phyloP scores from a whole-genome alignment of 2,797 vertebrate genomes.

The Amphiprion clarkii region DNA sequence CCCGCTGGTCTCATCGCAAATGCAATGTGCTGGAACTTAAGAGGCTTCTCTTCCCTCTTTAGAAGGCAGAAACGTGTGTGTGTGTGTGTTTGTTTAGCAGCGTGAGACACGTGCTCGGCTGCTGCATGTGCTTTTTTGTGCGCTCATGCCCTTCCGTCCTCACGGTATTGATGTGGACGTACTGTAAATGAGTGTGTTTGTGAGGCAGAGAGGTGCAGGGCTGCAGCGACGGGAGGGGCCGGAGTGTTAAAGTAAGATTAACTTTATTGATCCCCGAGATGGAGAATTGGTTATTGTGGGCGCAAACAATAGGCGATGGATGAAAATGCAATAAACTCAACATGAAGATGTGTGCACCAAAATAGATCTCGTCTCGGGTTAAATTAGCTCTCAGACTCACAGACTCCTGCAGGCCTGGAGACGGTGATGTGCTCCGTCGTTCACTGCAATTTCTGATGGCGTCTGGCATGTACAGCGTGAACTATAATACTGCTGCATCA shows the following conservation, averaged over 20 bases:
- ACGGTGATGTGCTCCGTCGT: conserved; percentile 6
- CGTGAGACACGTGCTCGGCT: conserved; percentile 45
- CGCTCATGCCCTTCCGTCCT: conserved; percentile 32
- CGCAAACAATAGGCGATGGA: conserved; percentile 42
- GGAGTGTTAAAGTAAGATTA: conserved; percentile 65
- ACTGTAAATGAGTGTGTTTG: conserved; percentile 18
- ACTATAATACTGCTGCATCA: not conserved
- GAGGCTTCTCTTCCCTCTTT: conserved; percentile 69
- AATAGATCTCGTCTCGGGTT: conserved; percentile 38
- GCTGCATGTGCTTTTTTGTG: conserved; percentile 35
- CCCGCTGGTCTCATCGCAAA: conserved; percentile 76
- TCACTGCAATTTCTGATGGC: not conserved
- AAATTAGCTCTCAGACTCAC: conserved; percentile 36
- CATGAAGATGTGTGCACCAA: conserved; percentile 27
- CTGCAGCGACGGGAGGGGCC: conserved; percentile 11
- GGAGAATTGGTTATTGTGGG: conserved; percentile 51
- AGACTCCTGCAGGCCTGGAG: conserved; percentile 7
- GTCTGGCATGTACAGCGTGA: not conserved
- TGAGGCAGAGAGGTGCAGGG: conserved; percentile 4
- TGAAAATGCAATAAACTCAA: conserved; percentile 54
- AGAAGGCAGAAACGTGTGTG: conserved; percentile 42
- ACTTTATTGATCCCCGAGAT: conserved; percentile 65
- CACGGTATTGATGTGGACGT: conserved; percentile 41
- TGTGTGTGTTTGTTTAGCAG: conserved; percentile 49
- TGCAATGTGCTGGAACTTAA: conserved; percentile 81